Percentiles rank a stretch among this genome's conserved stretches.
These are phyloP conservation scores for Folsomia manolachei DNA, from an alignment of 2,888 invertebrate species.

Conservation along the genomic window DNA sequence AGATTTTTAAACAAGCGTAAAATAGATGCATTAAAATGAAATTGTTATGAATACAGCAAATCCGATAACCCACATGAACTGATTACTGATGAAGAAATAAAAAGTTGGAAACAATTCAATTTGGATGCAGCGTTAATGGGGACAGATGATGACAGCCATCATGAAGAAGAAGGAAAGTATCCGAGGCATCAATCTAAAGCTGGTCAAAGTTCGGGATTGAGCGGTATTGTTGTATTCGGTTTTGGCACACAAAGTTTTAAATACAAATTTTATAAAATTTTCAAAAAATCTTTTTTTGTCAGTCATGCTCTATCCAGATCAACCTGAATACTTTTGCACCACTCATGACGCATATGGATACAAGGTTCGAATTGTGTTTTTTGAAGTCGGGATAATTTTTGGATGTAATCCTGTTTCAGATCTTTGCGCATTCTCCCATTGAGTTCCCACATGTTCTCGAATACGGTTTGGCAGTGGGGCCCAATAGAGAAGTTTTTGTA, in stretches of 20 bases:
- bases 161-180: not conserved
- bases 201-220: constrained; percentile 33
- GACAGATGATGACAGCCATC: not conserved
- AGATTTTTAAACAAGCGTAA: not conserved
- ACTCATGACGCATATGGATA: not conserved
- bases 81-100: not conserved
- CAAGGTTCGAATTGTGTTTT: too few species aligned
- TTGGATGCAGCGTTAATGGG: constrained; percentile 10
- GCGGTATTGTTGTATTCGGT: too few species aligned
- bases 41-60: not conserved
- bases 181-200: constrained; percentile 9
- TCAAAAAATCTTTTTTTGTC: too few species aligned
- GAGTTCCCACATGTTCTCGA: constrained; percentile 24
- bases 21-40: not conserved
- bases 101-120: constrained; percentile 10
- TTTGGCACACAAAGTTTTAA: too few species aligned
- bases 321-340: not conserved
- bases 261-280: too few species aligned
- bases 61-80: not conserved
- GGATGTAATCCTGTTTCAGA: too few species aligned
- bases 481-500: constrained; percentile 35
- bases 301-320: constrained; percentile 29
- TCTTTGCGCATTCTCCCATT: constrained; percentile 19
- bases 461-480: constrained; percentile 31
- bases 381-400: too few species aligned